A percentile compares a stretch with the other conserved stretches of the same genome.
These are phyloP conservation scores for Scarus forsteni DNA, from an alignment of 2,797 vertebrate species.

Conservation along the genomic window DNA sequence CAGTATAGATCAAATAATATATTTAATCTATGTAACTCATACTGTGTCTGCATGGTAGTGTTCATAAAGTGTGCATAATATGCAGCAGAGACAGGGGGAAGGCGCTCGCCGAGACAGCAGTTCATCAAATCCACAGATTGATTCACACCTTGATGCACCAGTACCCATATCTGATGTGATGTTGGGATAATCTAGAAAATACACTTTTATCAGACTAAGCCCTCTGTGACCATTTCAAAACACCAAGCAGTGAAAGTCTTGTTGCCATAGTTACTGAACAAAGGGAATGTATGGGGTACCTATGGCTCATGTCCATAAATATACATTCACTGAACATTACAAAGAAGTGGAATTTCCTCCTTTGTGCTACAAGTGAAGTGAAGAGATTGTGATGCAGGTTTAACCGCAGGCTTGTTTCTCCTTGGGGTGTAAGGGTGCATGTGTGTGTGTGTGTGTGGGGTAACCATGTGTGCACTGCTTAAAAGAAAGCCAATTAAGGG, in stretches of 20 bases:
- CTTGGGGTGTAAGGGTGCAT: slow-evolving; percentile 36
- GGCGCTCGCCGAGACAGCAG: not conserved
- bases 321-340: slow-evolving; percentile 40
- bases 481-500: slow-evolving; percentile 61
- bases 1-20: not conserved
- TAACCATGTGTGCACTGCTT: slow-evolving; percentile 34
- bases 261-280: slow-evolving; percentile 68
- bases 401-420: slow-evolving; percentile 28
- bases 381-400: slow-evolving; percentile 36
- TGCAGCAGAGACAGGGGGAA: not conserved
- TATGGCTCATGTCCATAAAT: slow-evolving; percentile 37
- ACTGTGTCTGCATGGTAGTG: not conserved
- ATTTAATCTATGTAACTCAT: not conserved
- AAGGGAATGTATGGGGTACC: slow-evolving; percentile 32
- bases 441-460: not conserved
- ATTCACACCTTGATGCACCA: slow-evolving; percentile 18
- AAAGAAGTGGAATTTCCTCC: slow-evolving; percentile 36
- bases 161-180: slow-evolving; percentile 26
- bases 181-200: slow-evolving; percentile 30
- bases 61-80: not conserved
- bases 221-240: slow-evolving; percentile 39
- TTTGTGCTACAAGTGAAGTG: slow-evolving; percentile 23
- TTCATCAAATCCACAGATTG: slow-evolving; percentile 26
- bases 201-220: slow-evolving; percentile 22
- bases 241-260: slow-evolving; percentile 37